phyloP scores from a whole-genome alignment of 1,140 invertebrate species.

The Popillia japonica region DNA sequence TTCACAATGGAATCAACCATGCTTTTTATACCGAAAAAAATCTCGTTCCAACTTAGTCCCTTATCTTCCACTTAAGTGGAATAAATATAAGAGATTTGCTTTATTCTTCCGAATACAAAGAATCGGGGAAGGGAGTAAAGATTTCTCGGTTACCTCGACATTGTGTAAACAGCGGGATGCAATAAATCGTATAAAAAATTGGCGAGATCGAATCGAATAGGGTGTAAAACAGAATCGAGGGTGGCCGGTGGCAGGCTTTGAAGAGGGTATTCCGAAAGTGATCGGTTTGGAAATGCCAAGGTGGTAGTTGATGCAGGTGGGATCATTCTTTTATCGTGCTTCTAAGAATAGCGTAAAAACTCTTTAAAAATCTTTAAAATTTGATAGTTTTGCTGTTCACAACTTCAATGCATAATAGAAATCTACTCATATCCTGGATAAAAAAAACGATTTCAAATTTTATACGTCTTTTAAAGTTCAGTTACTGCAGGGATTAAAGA shows the following conservation, averaged over 20 bases:
- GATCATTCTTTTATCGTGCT: background rate
- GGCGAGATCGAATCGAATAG: constrained; percentile 13
- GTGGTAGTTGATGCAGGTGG: background rate
- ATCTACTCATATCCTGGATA: no score
- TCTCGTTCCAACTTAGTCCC: background rate
- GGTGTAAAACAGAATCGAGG: background rate
- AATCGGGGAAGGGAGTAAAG: background rate
- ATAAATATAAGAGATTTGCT: background rate
- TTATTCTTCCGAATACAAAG: background rate
- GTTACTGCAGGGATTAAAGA: no score
- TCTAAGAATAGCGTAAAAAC: no score
- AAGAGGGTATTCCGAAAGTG: background rate
- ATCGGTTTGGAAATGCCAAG: background rate
- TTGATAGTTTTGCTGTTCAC: no score
- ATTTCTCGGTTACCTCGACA: constrained; percentile 4
- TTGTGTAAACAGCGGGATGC: constrained; percentile 17
- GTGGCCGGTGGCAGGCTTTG: constrained; percentile 5
- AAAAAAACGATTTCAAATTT: no score
- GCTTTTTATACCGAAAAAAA: background rate
- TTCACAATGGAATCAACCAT: background rate
- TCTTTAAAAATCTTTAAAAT: no score
- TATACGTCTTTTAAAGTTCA: no score
- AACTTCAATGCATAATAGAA: no score
- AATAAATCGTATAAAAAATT: constrained; percentile 16
- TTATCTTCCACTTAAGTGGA: background rate